These are phyloP conservation scores for Cerastoderma edule DNA, from an alignment of 2,888 invertebrate species.

Conservation along the genomic window DNA sequence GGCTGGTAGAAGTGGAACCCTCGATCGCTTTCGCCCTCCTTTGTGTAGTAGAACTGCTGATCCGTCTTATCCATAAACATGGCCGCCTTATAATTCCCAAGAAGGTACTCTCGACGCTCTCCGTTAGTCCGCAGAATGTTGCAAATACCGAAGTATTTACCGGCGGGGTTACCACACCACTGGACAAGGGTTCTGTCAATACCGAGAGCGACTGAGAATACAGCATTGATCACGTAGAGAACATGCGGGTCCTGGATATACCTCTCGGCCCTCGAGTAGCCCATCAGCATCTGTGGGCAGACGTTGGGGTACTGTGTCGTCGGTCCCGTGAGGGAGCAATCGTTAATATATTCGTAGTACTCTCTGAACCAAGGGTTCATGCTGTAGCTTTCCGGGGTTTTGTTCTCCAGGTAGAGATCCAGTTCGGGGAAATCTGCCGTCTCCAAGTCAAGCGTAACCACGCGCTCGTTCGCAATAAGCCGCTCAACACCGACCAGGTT, in stretches of 20 bases:
- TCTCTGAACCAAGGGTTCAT: slow-evolving; percentile 84
- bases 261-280: slow-evolving; percentile 68
- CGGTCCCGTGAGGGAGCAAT: slow-evolving; percentile 66
- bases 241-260: slow-evolving; percentile 80
- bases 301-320: slow-evolving; percentile 30
- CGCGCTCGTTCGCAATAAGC: slow-evolving; percentile 42
- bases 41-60: slow-evolving; percentile 77
- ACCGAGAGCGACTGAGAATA: slow-evolving; percentile 78
- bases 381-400: slow-evolving; percentile 73
- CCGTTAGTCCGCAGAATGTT: slow-evolving; percentile 70
- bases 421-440: slow-evolving; percentile 79
- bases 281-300: slow-evolving; percentile 57
- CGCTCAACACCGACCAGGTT: slow-evolving; percentile 62
- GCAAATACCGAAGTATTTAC: slow-evolving; percentile 66
- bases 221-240: slow-evolving; percentile 81
- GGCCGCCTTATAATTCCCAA: slow-evolving; percentile 67
- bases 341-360: slow-evolving; percentile 82
- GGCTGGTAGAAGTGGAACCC: slow-evolving; percentile 80
- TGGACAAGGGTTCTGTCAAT: slow-evolving; percentile 70
- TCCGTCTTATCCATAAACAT: slow-evolving; percentile 75
- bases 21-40: slow-evolving; percentile 77
- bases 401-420: slow-evolving; percentile 77
- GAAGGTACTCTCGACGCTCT: slow-evolving; percentile 72
- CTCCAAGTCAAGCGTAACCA: slow-evolving; percentile 78
- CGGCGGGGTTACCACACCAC: slow-evolving; percentile 59